phyloP scores from a whole-genome alignment of 2,113 vertebrate species.

The Ciconia maguari region DNA sequence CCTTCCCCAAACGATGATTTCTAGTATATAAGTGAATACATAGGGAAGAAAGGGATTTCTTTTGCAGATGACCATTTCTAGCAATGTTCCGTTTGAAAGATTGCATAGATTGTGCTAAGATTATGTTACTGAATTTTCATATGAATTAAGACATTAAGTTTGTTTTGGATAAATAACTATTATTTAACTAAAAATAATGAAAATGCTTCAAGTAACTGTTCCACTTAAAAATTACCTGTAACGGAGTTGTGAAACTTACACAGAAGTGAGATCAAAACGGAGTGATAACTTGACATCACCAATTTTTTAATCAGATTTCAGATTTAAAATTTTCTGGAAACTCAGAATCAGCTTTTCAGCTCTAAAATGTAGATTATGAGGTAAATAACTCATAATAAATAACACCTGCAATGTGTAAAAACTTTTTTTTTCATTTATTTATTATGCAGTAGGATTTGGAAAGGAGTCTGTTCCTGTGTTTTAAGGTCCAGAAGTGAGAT shows the following conservation, averaged over 20 bases:
- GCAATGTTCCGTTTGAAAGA: not conserved
- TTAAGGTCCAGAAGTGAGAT: not conserved
- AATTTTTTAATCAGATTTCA: not conserved
- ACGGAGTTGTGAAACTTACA: not conserved
- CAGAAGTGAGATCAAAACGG: not conserved
- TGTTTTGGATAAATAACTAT: not conserved
- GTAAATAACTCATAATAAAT: not conserved
- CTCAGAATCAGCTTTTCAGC: not conserved
- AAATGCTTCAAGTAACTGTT: not conserved
- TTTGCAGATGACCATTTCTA: not conserved
- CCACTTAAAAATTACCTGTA: not conserved
- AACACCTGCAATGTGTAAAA: not conserved
- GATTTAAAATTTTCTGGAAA: not conserved
- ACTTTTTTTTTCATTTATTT: not conserved
- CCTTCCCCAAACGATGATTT: not conserved
- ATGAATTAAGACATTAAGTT: not conserved
- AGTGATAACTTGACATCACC: not conserved
- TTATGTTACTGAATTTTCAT: not conserved
- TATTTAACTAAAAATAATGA: not conserved
- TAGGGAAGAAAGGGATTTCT: not conserved
- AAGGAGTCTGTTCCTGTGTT: not conserved
- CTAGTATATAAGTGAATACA: not conserved
- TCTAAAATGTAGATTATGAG: not conserved
- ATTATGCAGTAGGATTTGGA: not conserved
- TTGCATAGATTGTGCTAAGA: not conserved